Evolutionary conservation across 2,113 vertebrate genomes (phyloP).

Genomic region (Stegastes partitus): DNA sequence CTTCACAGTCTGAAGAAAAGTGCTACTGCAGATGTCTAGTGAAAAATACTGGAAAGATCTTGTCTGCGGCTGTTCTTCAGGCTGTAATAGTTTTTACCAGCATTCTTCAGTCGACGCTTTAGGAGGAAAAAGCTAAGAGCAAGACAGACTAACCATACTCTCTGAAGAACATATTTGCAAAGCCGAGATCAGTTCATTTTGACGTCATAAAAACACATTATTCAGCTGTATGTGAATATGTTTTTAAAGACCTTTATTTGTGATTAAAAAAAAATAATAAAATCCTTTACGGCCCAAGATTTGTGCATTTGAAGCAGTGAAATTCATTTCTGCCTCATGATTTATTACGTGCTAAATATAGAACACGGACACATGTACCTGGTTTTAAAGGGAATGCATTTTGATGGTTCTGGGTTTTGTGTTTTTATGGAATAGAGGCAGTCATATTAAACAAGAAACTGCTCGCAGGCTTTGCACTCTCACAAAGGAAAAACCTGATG

Average conservation of each 20-base stretch:
- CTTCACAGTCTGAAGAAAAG: constrained; percentile 23
- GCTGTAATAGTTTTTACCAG: constrained; percentile 18
- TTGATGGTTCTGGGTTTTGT: background rate
- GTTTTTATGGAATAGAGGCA: background rate
- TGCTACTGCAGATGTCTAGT: background rate
- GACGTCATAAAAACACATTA: background rate
- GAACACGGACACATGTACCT: background rate
- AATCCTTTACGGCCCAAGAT: background rate
- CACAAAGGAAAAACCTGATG: background rate
- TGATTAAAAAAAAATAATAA: background rate
- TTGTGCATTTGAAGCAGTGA: background rate
- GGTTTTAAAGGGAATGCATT: background rate
- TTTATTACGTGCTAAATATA: background rate
- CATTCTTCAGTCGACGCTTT: constrained; percentile 15
- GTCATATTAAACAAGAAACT: background rate
- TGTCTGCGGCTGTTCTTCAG: constrained; percentile 26
- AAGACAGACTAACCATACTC: background rate
- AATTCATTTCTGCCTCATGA: no score
- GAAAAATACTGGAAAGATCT: constrained; percentile 6
- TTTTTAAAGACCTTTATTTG: background rate
- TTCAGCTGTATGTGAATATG: background rate
- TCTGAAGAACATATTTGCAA: background rate
- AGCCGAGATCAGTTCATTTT: background rate
- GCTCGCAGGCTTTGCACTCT: background rate
- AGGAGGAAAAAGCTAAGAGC: background rate